Evolutionary conservation across 1,140 invertebrate genomes (phyloP), one percentile per base, ranked within the genome.

Genomic region (Plodia interpunctella): DNA sequence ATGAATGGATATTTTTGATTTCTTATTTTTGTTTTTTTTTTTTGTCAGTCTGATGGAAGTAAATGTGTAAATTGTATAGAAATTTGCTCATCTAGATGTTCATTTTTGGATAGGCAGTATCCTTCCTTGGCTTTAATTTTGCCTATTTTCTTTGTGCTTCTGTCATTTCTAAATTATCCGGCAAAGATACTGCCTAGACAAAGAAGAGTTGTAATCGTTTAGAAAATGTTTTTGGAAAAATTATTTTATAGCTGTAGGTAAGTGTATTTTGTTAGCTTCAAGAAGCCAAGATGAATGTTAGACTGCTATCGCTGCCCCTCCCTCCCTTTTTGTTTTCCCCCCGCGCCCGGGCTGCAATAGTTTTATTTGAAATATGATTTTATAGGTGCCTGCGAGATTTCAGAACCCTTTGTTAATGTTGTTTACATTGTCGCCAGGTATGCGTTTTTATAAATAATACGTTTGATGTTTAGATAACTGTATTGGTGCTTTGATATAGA

Each of bases 361-460:
- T 76, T 85, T 84, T 78, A 56, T 70, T 83, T 80, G 52, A 73
- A 67, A 78, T 88, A 85, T 87, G 74, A 88, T 86, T 88, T 87
- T 79, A 77, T 89, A 89, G 87, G 87, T 87, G 87, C 84, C 84
- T 89, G 87, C 78, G 82, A 78, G 83, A 80, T 78, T 73, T 72
- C 75, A 84, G 74, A 86, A 76, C 76, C 82, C 79, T 83, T 87
- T 87, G 57, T 87, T 86, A 84, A 83, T 87, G 86, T 89, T 89
- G 87, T 89, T 89, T 89, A 89, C 87, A 89, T 89, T 89, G 87
- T 89, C 87, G 87, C 87, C 87, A 89, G 87, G 87, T 89, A 89
- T 87, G 85, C 82, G 74, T 79, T 82, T 78, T 80, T 70, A 57
- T 49, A 55, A 55, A 71, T 78, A 78, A 74, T 80, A 80, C 65